phyloP scores from a whole-genome alignment of 2,113 vertebrate species.

The Daubentonia madagascariensis region DNA sequence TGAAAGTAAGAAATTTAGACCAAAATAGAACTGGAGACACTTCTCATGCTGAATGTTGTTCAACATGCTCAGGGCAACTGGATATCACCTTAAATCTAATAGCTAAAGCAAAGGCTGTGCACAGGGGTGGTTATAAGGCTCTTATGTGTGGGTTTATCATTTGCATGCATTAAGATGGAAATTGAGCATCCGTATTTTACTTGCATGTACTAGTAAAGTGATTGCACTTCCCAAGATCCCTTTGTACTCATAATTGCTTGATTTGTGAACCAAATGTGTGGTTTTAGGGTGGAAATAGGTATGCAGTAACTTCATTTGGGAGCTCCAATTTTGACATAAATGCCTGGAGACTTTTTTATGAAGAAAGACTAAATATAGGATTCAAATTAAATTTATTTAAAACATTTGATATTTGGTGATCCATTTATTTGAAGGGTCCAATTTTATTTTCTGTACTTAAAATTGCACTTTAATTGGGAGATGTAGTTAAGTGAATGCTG shows the following conservation, averaged over 20 bases:
- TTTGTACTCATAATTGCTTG: conserved; percentile 53
- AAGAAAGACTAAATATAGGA: conserved; percentile 1
- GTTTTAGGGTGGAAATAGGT: conserved; percentile 45
- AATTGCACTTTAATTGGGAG: background rate
- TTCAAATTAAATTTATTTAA: background rate
- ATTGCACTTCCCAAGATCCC: background rate
- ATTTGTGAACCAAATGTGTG: conserved; percentile 60
- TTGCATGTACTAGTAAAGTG: conserved; percentile 19
- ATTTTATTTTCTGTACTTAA: conserved; percentile 33
- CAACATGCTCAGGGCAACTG: background rate
- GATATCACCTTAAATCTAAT: background rate
- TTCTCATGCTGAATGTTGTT: background rate
- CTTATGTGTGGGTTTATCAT: background rate
- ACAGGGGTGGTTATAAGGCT: background rate
- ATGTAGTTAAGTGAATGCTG: background rate
- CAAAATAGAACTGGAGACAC: background rate
- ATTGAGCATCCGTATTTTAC: background rate
- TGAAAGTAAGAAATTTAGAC: background rate
- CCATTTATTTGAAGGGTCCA: background rate
- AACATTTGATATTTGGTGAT: background rate
- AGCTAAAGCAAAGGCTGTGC: background rate
- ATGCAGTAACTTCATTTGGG: conserved; percentile 25
- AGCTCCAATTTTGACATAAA: conserved; percentile 37
- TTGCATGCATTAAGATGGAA: conserved; percentile 38
- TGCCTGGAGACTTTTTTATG: background rate